These are phyloP conservation scores for Phodopus roborovskii DNA, from an alignment of 2,113 vertebrate genomes.

Conservation along the genomic window DNA sequence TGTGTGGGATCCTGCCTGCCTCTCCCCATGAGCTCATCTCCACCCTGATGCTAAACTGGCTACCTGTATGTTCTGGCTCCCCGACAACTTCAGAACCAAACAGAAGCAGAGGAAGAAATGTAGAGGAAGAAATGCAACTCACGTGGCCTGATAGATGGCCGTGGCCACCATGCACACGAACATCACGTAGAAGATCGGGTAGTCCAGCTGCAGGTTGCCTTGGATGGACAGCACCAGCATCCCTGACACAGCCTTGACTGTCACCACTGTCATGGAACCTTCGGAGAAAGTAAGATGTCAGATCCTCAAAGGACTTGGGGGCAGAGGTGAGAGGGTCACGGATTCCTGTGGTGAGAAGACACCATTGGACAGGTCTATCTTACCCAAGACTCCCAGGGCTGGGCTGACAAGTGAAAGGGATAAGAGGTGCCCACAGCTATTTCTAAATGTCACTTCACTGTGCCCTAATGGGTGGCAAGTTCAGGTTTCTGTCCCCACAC, in stretches of 20 bases:
- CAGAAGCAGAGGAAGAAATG: neutral
- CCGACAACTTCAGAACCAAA: neutral
- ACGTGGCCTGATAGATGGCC: conserved; percentile 93
- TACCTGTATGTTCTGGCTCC: neutral
- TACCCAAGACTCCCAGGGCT: accelerated
- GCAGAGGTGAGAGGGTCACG: neutral
- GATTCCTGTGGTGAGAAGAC: accelerated
- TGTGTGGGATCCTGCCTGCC: neutral
- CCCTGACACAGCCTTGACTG: conserved; percentile 95
- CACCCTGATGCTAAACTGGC: neutral
- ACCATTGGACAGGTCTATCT: accelerated
- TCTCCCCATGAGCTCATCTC: accelerated
- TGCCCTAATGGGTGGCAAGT: too few relatives aligned
- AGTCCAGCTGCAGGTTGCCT: conserved; percentile 92
- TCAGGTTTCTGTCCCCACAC: neutral
- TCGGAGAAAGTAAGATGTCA: neutral
- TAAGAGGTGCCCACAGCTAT: neutral
- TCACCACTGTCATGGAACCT: conserved; percentile 95
- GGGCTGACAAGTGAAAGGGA: neutral
- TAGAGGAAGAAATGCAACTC: conserved; percentile 72
- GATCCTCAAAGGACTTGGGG: neutral
- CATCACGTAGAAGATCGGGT: conserved; percentile 98
- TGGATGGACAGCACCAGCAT: conserved; percentile 93
- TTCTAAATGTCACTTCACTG: neutral
- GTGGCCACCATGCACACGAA: conserved; percentile 96